Evolutionary conservation across 2,888 invertebrate genomes (phyloP), one percentile per base, ranked within the genome.

Genomic region (Cryptocephalus primarius): DNA sequence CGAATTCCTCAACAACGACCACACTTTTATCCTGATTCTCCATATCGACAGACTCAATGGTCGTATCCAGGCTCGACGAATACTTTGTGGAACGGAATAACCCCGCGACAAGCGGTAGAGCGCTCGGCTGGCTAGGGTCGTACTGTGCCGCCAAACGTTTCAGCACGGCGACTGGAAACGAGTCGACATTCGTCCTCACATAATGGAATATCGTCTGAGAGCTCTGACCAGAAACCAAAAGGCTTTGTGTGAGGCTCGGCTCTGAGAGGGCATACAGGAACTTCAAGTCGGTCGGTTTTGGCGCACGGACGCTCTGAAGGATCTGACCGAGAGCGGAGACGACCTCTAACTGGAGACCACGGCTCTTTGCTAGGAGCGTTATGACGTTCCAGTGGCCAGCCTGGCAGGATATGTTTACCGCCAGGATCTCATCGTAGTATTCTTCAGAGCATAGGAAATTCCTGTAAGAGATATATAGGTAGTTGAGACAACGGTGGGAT

Each of bases 381-480:
- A 83, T 68, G 38, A 81, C 70, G 52, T 76, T 75, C 75, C 79
- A 80, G 44, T 81, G 71, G 33, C 77, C 76, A 33, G 78, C 77
- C 59, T 80, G 79, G 47, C 79, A 77, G 8, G 81, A 73, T 14
- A 83, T 74, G 58, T 76, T 77, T 42, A 82, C 74, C 9, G 80
- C 80, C 56, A 77, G 64, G 39, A 75, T 71, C 65, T 82, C 81
- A 59, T 82, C 80, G 58, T 81, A 82, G 62, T 75, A 77, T 50
- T 74, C 75, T 66, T 80, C 81, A 48, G 74, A 74, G 42, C 75
- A 72, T 52, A 81, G 66, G 66, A 81, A 80, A 55, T 72, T 70
- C 66, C 77, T 77, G 54, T 32, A 66, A 68, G 55, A 6, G 22
- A n/a, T n/a, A n/a, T n/a, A n/a, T n/a, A n/a, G n/a, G n/a, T n/a